Percentiles rank a stretch among this genome's conserved stretches.
Conservation (phyloP, 2,113 vertebrate genomes). For the Cranoglanis bouderius region DNA sequence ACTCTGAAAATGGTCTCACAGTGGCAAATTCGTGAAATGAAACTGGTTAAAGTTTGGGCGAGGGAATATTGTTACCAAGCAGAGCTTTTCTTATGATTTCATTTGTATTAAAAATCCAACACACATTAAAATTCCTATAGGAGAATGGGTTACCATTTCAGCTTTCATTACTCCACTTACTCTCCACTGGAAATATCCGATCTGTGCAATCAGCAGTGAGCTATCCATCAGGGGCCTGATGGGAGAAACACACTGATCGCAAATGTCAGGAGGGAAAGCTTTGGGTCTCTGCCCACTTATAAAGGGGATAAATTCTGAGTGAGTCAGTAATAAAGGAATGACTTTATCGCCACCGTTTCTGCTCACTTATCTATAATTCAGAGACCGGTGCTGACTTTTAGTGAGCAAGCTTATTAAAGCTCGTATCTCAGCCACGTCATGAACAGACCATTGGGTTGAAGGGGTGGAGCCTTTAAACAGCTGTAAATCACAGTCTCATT, state of each 20-base stretch:
- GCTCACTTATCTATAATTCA: constrained; percentile 54
- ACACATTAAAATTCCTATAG: not conserved
- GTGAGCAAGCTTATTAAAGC: constrained; percentile 54
- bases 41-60: not conserved
- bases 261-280: constrained; percentile 52
- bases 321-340: constrained; percentile 50
- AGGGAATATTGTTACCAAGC: not conserved
- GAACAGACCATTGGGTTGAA: constrained; percentile 34
- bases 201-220: constrained; percentile 17
- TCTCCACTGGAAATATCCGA: constrained; percentile 1
- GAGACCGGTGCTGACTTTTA: constrained; percentile 43
- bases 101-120: constrained; percentile 3
- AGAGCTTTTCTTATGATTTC: not conserved
- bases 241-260: constrained; percentile 19
- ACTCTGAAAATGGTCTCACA: not conserved
- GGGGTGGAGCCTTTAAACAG: constrained; percentile 20
- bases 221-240: constrained; percentile 5
- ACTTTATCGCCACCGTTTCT: constrained; percentile 50
- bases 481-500: constrained; percentile 46
- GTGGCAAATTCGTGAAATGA: not conserved
- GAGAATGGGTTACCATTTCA: not conserved
- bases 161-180: not conserved
- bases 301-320: constrained; percentile 49
- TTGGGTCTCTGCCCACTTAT: constrained; percentile 41
- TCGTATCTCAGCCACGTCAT: constrained; percentile 53